phyloP scores from a whole-genome alignment of 2,797 vertebrate species.

The Rallus crepitans region DNA sequence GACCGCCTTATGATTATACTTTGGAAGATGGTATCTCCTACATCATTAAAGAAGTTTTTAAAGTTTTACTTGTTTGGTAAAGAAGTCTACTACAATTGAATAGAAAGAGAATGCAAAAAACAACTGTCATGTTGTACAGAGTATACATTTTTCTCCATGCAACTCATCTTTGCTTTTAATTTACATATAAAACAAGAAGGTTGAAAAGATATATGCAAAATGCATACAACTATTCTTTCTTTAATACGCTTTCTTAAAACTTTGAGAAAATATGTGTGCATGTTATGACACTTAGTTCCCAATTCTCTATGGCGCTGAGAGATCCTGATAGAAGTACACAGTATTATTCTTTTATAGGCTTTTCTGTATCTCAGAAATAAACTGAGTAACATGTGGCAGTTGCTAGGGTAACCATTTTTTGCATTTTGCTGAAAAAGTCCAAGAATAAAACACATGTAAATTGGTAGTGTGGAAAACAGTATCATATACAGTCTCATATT shows the following conservation, averaged over 20 bases:
- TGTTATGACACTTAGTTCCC: neutral
- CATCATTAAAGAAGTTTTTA: neutral
- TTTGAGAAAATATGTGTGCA: neutral
- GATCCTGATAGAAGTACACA: constrained; percentile 13
- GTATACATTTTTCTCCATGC: neutral
- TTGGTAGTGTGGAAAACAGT: constrained; percentile 38
- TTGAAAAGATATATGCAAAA: neutral
- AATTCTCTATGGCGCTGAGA: neutral
- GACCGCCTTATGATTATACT: neutral
- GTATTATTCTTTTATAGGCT: constrained; percentile 40
- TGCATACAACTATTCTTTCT: neutral
- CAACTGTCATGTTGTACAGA: neutral
- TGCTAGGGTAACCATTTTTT: constrained; percentile 78
- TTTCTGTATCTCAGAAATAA: constrained; percentile 41
- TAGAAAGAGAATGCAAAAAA: neutral
- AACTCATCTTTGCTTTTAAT: neutral
- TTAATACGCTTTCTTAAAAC: neutral
- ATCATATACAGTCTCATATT: neutral
- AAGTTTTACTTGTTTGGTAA: neutral
- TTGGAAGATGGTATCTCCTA: neutral
- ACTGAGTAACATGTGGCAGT: constrained; percentile 67
- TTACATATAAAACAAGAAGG: neutral
- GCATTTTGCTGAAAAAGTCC: constrained; percentile 67
- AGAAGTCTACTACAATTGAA: neutral
- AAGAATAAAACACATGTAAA: constrained; percentile 70